Evolutionary conservation across 2,888 invertebrate genomes (phyloP).

Genomic region (Aelia acuminata): DNA sequence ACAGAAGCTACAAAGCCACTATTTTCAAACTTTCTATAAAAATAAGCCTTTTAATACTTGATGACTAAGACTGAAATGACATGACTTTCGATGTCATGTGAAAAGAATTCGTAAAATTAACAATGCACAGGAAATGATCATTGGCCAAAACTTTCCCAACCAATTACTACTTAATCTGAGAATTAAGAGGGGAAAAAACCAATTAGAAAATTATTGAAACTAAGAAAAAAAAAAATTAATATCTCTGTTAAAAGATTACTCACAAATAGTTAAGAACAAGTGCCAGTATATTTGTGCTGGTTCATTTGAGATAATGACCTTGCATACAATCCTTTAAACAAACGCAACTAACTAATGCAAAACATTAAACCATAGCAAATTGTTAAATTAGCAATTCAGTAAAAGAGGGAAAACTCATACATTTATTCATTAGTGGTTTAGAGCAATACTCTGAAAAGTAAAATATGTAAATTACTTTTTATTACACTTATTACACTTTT

Average conservation of each 20-base stretch:
- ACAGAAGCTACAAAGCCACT: not conserved
- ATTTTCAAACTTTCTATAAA: not conserved
- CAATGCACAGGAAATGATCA: not conserved
- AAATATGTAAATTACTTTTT: too few relatives aligned
- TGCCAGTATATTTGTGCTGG: not conserved
- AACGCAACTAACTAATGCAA: not conserved
- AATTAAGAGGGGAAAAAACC: not conserved
- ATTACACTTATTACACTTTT: not conserved
- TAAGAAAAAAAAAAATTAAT: not conserved
- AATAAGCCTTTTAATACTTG: not conserved
- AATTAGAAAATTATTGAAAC: not conserved
- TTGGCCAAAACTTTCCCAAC: not conserved
- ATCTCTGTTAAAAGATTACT: not conserved
- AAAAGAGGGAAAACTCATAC: not conserved
- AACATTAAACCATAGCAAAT: not conserved
- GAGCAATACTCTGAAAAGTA: too few relatives aligned
- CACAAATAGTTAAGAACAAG: not conserved
- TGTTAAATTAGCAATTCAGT: not conserved
- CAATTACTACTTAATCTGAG: not conserved
- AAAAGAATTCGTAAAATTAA: not conserved
- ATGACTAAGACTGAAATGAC: not conserved
- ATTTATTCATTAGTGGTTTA: not conserved
- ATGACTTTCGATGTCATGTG: too few relatives aligned
- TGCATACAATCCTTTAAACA: not conserved
- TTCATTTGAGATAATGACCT: conserved; percentile 1